Evolutionary conservation across 1,140 invertebrate genomes (phyloP).

Genomic region (Homarus americanus): DNA sequence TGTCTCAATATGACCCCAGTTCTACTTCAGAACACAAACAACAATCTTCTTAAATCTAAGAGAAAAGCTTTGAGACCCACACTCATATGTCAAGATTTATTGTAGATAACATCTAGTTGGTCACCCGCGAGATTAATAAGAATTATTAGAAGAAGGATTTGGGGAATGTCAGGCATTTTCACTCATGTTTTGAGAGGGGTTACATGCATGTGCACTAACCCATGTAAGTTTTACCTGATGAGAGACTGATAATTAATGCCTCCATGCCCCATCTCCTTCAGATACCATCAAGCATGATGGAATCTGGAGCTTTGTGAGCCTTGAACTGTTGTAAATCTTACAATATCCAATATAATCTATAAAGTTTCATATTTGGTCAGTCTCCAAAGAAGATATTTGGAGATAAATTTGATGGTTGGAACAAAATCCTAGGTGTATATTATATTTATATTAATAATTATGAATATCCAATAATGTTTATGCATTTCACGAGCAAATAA

Average conservation of each 20-base stretch:
- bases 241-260: neutral
- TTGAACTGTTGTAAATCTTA: conserved; percentile 14
- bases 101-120: conserved; percentile 53
- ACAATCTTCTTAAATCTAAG: conserved; percentile 46
- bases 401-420: conserved; percentile 16
- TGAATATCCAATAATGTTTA: conserved; percentile 6
- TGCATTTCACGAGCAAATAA: conserved; percentile 38
- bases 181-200: neutral
- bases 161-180: conserved; percentile 28
- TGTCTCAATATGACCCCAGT: conserved; percentile 18
- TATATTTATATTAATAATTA: conserved; percentile 13
- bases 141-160: conserved; percentile 49
- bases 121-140: conserved; percentile 47
- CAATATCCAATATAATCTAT: conserved; percentile 44
- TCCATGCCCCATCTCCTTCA: conserved; percentile 58
- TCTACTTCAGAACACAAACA: conserved; percentile 57
- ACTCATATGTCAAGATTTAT: neutral
- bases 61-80: conserved; percentile 31
- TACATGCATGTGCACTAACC: neutral
- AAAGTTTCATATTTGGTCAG: conserved; percentile 21
- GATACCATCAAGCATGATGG: conserved; percentile 30
- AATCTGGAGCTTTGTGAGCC: conserved; percentile 26
- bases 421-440: conserved; percentile 15
- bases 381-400: conserved; percentile 29
- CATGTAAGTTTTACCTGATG: neutral